Percentiles rank a stretch among this genome's conserved stretches.
Evolutionary conservation across 2,888 invertebrate genomes (phyloP).

Genomic region (Nemotelus nigrinus): DNA sequence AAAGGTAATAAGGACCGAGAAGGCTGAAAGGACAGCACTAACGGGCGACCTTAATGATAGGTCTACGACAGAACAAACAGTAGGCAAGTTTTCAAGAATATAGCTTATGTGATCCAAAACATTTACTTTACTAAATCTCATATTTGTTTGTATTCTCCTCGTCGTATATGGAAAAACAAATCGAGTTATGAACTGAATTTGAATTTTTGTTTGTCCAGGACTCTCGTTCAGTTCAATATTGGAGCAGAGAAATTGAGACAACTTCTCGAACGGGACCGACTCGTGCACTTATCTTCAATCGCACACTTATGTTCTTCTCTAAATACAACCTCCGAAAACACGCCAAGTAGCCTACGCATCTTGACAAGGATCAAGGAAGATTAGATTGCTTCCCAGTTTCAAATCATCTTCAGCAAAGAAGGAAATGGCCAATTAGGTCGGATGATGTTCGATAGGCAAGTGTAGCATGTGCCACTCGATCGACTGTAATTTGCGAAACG

Average conservation of each 20-base stretch:
- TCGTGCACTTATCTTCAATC: too few relatives aligned
- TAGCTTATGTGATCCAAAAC: not conserved
- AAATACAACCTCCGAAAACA: not conserved
- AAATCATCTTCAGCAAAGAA: not conserved
- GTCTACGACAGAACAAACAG: conserved; percentile 27
- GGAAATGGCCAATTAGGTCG: conserved; percentile 33
- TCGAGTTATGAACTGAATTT: too few relatives aligned
- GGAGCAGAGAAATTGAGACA: too few relatives aligned
- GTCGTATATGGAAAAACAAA: too few relatives aligned
- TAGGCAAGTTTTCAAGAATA: conserved; percentile 14
- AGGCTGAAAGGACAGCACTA: conserved; percentile 29
- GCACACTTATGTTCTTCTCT: not conserved
- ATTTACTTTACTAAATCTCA: not conserved
- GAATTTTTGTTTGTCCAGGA: too few relatives aligned
- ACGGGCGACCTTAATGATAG: conserved; percentile 36
- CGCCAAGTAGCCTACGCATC: conserved; percentile 10
- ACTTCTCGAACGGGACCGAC: too few relatives aligned
- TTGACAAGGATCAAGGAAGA: conserved; percentile 34
- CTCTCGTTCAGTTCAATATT: too few relatives aligned
- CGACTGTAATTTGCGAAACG: conserved; percentile 33
- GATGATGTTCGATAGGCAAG: conserved; percentile 8
- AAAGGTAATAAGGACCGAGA: conserved; percentile 47
- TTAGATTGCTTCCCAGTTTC: conserved; percentile 23
- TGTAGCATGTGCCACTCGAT: conserved; percentile 41
- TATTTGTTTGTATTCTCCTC: too few relatives aligned